Conservation (phyloP, 2,888 invertebrate species). For the Gnatocerus cornutus region DNA sequence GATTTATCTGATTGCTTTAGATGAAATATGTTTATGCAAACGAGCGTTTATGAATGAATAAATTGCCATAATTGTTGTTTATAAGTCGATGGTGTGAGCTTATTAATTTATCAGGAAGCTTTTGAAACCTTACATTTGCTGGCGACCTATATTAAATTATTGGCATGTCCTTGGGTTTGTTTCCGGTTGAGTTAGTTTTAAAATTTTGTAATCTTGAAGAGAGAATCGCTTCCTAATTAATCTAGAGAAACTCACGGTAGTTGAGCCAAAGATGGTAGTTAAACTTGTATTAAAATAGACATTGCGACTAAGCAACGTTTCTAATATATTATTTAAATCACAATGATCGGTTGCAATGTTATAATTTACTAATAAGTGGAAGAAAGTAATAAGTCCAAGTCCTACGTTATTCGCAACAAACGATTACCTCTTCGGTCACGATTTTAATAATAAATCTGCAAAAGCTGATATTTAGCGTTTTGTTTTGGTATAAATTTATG, state of each 20-base stretch:
- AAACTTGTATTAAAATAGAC: slow-evolving; percentile 39
- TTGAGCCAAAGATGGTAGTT: slow-evolving; percentile 39
- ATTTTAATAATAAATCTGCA: slow-evolving; percentile 41
- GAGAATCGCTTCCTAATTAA: slow-evolving; percentile 43
- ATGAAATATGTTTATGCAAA: neutral
- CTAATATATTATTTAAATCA: slow-evolving; percentile 47
- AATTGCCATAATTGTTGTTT: neutral
- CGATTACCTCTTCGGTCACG: slow-evolving; percentile 43
- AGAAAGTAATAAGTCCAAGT: slow-evolving; percentile 47
- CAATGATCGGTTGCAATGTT: slow-evolving; percentile 38
- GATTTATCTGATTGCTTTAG: neutral
- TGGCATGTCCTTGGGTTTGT: neutral
- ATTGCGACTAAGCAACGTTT: slow-evolving; percentile 40
- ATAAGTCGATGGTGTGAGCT: neutral
- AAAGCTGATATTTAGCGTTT: slow-evolving; percentile 28
- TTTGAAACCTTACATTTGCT: neutral
- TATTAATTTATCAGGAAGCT: neutral
- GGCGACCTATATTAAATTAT: slow-evolving; percentile 2
- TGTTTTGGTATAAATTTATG: slow-evolving; percentile 23
- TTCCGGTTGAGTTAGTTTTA: slow-evolving; percentile 11
- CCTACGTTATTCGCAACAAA: slow-evolving; percentile 30
- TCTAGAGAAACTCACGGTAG: slow-evolving; percentile 43
- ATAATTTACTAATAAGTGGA: slow-evolving; percentile 46
- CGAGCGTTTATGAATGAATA: neutral
- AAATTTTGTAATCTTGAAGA: slow-evolving; percentile 22